Percentiles rank a stretch among this genome's conserved stretches.
phyloP scores from a whole-genome alignment of 1,140 invertebrate genomes.

The Polypedilum vanderplanki region DNA sequence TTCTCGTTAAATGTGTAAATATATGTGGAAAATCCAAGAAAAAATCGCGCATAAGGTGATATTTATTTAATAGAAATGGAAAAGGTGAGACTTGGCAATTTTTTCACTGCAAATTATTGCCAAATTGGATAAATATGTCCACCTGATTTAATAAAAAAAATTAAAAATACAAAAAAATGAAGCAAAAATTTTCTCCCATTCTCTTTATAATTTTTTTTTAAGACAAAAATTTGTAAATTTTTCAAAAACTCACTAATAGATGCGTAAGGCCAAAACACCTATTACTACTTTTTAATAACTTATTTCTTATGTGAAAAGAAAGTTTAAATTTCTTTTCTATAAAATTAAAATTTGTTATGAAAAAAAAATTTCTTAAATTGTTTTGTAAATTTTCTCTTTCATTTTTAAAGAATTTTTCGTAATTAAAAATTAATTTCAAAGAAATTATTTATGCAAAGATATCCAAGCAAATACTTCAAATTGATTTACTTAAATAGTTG shows the following conservation, averaged over 20 bases:
- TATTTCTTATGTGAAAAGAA: background rate
- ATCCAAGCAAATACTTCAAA: no score
- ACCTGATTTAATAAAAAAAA: background rate
- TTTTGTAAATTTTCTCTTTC: background rate
- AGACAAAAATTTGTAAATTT: conserved; percentile 1
- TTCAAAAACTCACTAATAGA: background rate
- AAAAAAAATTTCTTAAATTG: background rate
- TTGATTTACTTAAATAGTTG: no score
- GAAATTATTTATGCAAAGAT: no score
- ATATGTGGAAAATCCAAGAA: conserved; percentile 25
- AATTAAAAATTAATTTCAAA: no score
- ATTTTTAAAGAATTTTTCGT: background rate
- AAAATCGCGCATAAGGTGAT: conserved; percentile 27
- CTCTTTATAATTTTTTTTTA: no score
- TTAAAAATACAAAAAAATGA: background rate
- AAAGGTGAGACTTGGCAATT: conserved; percentile 13
- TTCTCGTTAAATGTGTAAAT: conserved; percentile 24
- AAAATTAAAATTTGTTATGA: no score
- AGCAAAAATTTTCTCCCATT: background rate
- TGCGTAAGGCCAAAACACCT: background rate
- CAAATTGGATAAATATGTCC: conserved; percentile 23
- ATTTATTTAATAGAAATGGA: conserved; percentile 18
- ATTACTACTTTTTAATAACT: background rate
- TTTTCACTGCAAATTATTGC: background rate
- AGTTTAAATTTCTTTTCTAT: background rate